These are phyloP conservation scores for Riparia riparia DNA, from an alignment of 2,113 vertebrate genomes.

Conservation along the genomic window DNA sequence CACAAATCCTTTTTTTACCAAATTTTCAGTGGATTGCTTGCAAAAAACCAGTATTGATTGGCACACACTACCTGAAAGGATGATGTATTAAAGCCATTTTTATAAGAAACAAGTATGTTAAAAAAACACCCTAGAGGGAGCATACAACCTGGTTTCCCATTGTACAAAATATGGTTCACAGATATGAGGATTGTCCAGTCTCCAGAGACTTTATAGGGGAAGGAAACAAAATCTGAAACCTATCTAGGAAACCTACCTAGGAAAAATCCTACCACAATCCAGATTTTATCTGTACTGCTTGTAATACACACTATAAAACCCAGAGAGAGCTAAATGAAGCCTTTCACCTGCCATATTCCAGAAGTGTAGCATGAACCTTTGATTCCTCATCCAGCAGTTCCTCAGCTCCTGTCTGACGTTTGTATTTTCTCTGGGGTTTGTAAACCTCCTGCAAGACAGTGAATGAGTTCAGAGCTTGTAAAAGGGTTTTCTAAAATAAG, in stretches of 20 bases:
- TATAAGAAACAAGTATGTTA: background rate
- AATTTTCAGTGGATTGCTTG: background rate
- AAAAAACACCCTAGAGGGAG: background rate
- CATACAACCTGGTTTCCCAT: background rate
- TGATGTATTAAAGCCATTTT: background rate
- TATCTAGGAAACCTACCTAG: too few species aligned
- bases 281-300: background rate
- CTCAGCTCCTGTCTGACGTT: conserved; percentile 86
- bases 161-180: background rate
- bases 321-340: background rate
- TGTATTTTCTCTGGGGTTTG: conserved; percentile 93
- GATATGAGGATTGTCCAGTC: background rate
- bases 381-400: conserved; percentile 91
- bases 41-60: background rate
- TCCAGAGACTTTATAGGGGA: background rate
- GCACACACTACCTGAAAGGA: background rate
- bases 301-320: background rate
- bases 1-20: background rate
- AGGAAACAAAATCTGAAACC: background rate
- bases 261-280: background rate
- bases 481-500: background rate
- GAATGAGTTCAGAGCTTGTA: background rate
- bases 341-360: conserved; percentile 93
- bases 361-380: conserved; percentile 90
- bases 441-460: conserved; percentile 85